Evolutionary conservation across 2,113 vertebrate species (phyloP).

Genomic region (Ictidomys tridecemlineatus): DNA sequence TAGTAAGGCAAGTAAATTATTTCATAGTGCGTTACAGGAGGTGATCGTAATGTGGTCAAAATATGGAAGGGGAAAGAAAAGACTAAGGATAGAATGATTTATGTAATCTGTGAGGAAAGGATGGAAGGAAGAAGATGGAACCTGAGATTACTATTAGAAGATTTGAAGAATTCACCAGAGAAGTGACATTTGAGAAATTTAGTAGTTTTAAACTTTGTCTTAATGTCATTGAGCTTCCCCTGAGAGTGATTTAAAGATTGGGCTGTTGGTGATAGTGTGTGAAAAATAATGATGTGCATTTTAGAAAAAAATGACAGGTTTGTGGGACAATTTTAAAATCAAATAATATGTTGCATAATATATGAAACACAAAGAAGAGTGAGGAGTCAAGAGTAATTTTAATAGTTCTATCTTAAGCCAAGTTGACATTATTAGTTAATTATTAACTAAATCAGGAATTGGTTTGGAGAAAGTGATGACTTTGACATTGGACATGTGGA

Average conservation of each 20-base stretch:
- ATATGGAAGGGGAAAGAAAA: background rate
- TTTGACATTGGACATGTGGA: background rate
- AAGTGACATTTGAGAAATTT: background rate
- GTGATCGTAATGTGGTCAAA: background rate
- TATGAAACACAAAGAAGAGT: background rate
- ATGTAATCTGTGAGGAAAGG: too few relatives aligned
- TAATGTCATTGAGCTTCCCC: background rate
- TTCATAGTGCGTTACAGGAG: background rate
- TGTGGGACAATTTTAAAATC: background rate
- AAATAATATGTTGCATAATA: background rate
- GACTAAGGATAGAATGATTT: too few relatives aligned
- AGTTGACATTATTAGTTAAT: background rate
- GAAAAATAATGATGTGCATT: background rate
- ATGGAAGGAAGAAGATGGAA: background rate
- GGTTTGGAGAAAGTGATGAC: background rate
- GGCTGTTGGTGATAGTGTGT: background rate
- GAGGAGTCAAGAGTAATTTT: background rate
- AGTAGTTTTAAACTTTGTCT: background rate
- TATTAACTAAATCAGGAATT: background rate
- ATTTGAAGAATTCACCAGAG: background rate
- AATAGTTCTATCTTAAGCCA: background rate
- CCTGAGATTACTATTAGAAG: background rate
- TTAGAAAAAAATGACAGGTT: conserved; percentile 33
- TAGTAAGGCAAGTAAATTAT: background rate
- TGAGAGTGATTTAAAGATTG: conserved; percentile 15